Percentiles rank a stretch among this genome's conserved stretches.
Evolutionary conservation across 2,113 vertebrate species (phyloP).

Genomic region (Cinclus cinclus): DNA sequence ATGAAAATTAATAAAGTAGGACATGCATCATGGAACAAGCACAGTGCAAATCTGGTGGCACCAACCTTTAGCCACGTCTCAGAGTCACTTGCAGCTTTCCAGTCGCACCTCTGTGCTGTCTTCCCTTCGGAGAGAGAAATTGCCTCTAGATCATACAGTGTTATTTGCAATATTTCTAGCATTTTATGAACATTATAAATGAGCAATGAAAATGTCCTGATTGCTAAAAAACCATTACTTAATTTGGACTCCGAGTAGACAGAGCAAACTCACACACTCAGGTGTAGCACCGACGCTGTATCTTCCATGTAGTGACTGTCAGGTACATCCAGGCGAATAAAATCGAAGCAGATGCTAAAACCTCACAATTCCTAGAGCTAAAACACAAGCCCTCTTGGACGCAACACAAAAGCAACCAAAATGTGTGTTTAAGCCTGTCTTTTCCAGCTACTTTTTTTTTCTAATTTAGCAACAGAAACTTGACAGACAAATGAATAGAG

Average conservation of each 20-base stretch:
- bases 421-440: not conserved
- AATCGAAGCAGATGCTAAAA: not conserved
- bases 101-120: not conserved
- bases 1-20: slow-evolving; percentile 19
- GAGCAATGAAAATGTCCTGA: not conserved
- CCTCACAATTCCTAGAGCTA: not conserved
- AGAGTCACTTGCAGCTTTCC: not conserved
- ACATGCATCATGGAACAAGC: not conserved
- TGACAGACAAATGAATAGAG: not conserved
- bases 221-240: not conserved
- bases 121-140: not conserved
- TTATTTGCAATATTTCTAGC: not conserved
- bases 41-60: not conserved
- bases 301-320: not conserved
- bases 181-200: not conserved
- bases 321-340: not conserved
- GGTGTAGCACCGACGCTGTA: not conserved
- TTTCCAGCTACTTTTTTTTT: not conserved
- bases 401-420: not conserved
- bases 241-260: not conserved
- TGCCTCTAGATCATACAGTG: not conserved
- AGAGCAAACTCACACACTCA: not conserved
- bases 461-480: not conserved
- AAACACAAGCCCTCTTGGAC: not conserved
- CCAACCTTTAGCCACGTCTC: not conserved